Evolutionary conservation across 2,888 invertebrate species (phyloP).

Genomic region (Alentia gelatinosa): DNA sequence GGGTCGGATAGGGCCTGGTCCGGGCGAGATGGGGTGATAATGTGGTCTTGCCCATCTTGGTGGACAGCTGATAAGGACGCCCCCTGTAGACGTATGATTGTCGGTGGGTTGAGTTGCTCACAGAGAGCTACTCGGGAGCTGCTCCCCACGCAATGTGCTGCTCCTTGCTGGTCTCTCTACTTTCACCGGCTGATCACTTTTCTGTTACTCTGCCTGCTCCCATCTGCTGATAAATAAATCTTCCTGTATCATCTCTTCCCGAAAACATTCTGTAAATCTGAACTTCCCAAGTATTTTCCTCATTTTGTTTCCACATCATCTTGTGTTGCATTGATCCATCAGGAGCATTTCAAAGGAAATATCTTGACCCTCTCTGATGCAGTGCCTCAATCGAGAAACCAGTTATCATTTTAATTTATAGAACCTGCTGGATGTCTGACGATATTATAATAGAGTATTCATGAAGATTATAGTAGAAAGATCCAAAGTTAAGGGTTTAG

Average conservation of each 20-base stretch:
- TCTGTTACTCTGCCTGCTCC: not conserved
- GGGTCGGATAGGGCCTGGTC: not conserved
- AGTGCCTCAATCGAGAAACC: too few species aligned
- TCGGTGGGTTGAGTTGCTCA: not conserved
- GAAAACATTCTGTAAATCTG: too few species aligned
- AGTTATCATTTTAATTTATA: too few species aligned
- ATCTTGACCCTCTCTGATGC: too few species aligned
- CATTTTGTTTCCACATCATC: too few species aligned
- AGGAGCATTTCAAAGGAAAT: too few species aligned
- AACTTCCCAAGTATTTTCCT: too few species aligned
- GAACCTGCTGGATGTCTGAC: too few species aligned
- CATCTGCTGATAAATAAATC: not conserved
- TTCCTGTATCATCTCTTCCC: not conserved
- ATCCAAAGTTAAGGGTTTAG: too few species aligned
- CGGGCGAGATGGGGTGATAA: constrained; percentile 19
- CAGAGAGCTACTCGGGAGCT: not conserved
- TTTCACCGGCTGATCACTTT: not conserved
- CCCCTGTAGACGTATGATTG: not conserved
- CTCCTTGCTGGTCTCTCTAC: not conserved
- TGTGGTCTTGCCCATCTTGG: not conserved
- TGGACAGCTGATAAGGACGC: not conserved
- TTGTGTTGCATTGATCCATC: too few species aligned
- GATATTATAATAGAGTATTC: too few species aligned
- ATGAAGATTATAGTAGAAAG: too few species aligned
- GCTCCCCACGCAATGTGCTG: not conserved